Base-by-base conservation (phyloP, 1,140 invertebrate species). In the Drosophila insularis region DNA sequence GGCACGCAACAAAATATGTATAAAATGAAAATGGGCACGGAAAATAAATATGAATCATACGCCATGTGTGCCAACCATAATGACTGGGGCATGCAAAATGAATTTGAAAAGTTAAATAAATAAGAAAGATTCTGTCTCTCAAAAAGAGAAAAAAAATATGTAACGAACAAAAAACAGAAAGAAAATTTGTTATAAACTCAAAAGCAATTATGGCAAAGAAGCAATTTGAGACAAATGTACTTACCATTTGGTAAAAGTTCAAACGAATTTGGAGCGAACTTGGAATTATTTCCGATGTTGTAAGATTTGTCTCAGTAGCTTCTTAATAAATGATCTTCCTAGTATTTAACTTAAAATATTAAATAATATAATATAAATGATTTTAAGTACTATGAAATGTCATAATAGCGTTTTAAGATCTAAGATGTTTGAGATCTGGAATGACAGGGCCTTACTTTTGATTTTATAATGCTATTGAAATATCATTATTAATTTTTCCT, bases 41-140 rank as follows among this genome's bases (percentile, higher is more conserved):
- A 80, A 56, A 68, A 81, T 74, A 89, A 77, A 89, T 89, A 87
- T 89, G 71, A 84, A 84, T 87, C 84, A 89, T 89, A 76, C 80
- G 75, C 80, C 82, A 87, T 87, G 82, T 87, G 82, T 89, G 43
- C 46, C 71, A 60, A 70, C 72, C 71, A 81, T 69, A 69, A 61
- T 19, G 19, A n/a, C 23, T 40, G 53, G 39, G 21, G 63, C 56
- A 60, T 55, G 46, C 55, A 56, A 76, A 68, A 63, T 70, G 40
- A 69, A 75, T 70, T 53, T 69, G 32, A 27, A 69, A 70, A 19
- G 23, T 50, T 50, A 50, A 50, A 50, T 50, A 50, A 50, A 50
- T 50, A 50, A 50, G 19, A 19, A 50, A 50, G 43, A 50, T 11
- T 21, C 43, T 17, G 8, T 8, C 17, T 50, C 17, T 50, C 43